Percentiles rank a stretch among this genome's conserved stretches.
These are phyloP conservation scores for Percopsis omiscomaycus DNA, from an alignment of 2,797 vertebrate species.

Conservation along the genomic window DNA sequence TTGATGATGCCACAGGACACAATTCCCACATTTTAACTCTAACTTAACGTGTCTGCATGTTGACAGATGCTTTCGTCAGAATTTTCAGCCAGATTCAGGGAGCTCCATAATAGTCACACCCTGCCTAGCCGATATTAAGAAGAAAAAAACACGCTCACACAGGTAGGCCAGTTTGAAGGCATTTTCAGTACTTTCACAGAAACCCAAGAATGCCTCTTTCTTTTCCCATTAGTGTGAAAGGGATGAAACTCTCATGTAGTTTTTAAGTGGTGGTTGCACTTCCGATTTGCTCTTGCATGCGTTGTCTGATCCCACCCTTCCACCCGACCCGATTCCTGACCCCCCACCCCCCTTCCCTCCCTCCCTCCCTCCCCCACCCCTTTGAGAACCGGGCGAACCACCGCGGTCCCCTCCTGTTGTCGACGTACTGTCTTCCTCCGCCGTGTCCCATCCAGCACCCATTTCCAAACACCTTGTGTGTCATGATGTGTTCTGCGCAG, in stretches of 20 bases:
- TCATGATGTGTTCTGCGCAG: slow-evolving; percentile 73
- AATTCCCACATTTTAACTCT: slow-evolving; percentile 70
- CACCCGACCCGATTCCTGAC: slow-evolving; percentile 41
- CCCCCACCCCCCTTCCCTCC: slow-evolving; percentile 33
- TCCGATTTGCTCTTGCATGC: slow-evolving; percentile 79
- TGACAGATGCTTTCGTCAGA: slow-evolving; percentile 86
- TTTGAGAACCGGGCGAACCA: slow-evolving; percentile 64
- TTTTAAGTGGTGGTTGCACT: slow-evolving; percentile 78
- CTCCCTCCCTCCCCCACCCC: slow-evolving; percentile 19
- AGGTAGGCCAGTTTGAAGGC: slow-evolving; percentile 84
- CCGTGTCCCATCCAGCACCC: slow-evolving; percentile 76
- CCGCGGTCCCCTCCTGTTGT: slow-evolving; percentile 45
- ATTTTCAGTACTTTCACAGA: slow-evolving; percentile 76
- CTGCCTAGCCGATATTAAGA: slow-evolving; percentile 84
- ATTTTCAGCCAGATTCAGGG: slow-evolving; percentile 81
- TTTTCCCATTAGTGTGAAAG: slow-evolving; percentile 79
- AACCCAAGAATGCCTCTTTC: slow-evolving; percentile 79
- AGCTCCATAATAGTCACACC: slow-evolving; percentile 81
- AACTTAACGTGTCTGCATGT: slow-evolving; percentile 85
- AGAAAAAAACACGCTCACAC: slow-evolving; percentile 81
- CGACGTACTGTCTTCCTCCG: slow-evolving; percentile 68
- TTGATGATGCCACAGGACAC: slow-evolving; percentile 54
- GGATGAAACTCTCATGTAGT: slow-evolving; percentile 69
- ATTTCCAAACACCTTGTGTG: slow-evolving; percentile 68
- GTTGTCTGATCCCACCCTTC: slow-evolving; percentile 71